Conservation (phyloP, 1,140 invertebrate genomes). For the Archivesica marissinica region DNA sequence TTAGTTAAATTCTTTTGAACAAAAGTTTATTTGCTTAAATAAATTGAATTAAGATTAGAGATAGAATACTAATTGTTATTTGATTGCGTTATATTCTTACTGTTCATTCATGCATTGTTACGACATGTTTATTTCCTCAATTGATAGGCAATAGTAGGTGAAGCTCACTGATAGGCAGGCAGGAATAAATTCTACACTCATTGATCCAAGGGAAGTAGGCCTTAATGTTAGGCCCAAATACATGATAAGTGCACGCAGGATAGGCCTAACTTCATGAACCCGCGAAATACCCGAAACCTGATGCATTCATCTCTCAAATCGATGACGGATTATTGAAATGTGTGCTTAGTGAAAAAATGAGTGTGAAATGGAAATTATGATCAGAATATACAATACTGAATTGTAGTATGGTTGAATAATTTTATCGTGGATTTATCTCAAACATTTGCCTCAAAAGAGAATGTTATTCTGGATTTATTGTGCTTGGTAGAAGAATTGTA, state of each 20-base stretch:
- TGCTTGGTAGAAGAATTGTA: too few relatives aligned
- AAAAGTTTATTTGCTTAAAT: neutral
- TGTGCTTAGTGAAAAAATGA: too few relatives aligned
- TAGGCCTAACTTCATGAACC: conserved; percentile 30
- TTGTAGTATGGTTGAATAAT: too few relatives aligned
- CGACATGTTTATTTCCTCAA: conserved; percentile 42
- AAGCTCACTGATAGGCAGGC: conserved; percentile 10
- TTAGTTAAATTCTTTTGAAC: neutral
- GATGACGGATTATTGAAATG: conserved; percentile 13
- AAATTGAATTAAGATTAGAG: neutral
- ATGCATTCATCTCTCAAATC: neutral
- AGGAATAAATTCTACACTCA: conserved; percentile 38
- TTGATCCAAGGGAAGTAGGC: conserved; percentile 18
- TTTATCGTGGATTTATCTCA: too few relatives aligned
- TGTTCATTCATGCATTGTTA: conserved; percentile 26
- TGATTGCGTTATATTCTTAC: too few relatives aligned
- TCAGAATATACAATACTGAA: too few relatives aligned
- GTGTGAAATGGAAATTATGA: too few relatives aligned
- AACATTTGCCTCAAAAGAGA: too few relatives aligned
- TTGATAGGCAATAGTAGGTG: conserved; percentile 44
- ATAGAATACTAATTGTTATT: neutral
- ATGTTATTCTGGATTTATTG: too few relatives aligned
- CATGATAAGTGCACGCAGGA: neutral
- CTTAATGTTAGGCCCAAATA: conserved; percentile 15
- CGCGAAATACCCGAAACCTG: neutral